Base-by-base conservation (phyloP, 2,888 invertebrate genomes). In the Tryphoninae sp. region DNA sequence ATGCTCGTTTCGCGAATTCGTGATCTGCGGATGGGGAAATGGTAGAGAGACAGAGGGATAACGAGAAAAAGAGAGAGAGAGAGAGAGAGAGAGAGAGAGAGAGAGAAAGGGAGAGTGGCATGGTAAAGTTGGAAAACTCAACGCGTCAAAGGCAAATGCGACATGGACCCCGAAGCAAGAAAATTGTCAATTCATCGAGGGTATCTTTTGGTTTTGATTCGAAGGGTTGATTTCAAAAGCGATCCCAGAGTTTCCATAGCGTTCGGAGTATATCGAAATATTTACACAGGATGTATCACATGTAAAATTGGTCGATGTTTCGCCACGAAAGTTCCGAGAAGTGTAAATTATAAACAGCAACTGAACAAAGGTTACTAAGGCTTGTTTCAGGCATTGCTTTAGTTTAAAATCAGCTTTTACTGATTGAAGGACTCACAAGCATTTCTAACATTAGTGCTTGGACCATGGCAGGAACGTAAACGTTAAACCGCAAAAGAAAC, bases 181-280 rank as follows among this genome's bases (percentile, higher is more conserved):
- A n/a, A 77, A 69, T 55, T 64, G 77, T 77, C 77, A 71, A 77
- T 71, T 71, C 64, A 26, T 69, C 64, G 55, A 2, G 59, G 2
- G 26, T 71, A 62, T 55, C 77, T 77, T 71, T 77, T 69, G 19
- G 69, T 64, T 9, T 55, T 71, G 71, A 71, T 77, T 77, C 69
- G 19, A 55, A 62, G 64, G 64, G 55, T 71, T 77, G 26, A 77
- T 62, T 23, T 42, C n/a, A 53, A 77, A 61, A 40, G 62, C 71
- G 45, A 55, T 77, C 62, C 26, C 9, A 13, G 11, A 26, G 26
- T 33, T 77, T 77, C 42, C 22, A 23, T 53, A 61, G 19, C 59
- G 9, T 53, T 9, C 9, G 40, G 40, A 42, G 13, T 26, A 19
- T 2, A 59, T 19, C 19, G 22, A n/a, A 16, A 53, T 55, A 55